Percentiles rank a stretch among this genome's conserved stretches.
phyloP scores from a whole-genome alignment of 2,113 vertebrate species.

The Sorex fumeus region DNA sequence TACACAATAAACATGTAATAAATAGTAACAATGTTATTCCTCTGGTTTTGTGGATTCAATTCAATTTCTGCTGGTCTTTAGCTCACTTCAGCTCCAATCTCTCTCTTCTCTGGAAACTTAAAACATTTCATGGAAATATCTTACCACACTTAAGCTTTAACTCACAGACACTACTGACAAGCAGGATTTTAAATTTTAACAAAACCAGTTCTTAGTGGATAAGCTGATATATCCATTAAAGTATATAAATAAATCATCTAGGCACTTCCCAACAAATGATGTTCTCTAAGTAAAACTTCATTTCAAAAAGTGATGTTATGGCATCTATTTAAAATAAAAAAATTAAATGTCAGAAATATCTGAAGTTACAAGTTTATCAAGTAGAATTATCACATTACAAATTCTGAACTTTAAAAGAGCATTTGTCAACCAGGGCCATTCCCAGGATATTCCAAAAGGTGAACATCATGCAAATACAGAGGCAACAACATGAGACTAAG shows the following conservation, averaged over 20 bases:
- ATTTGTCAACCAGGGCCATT: too few species aligned
- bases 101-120: background rate
- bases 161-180: constrained; percentile 19
- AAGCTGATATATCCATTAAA: too few species aligned
- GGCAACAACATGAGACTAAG: too few species aligned
- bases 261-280: too few species aligned
- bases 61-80: background rate
- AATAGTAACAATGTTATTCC: background rate
- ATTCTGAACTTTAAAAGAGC: background rate
- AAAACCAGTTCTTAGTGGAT: constrained; percentile 9
- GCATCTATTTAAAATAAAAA: too few species aligned
- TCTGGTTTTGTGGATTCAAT: background rate
- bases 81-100: background rate
- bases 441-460: too few species aligned
- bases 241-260: too few species aligned
- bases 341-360: background rate
- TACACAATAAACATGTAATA: background rate
- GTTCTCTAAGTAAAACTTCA: too few species aligned
- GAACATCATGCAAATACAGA: too few species aligned
- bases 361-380: constrained; percentile 6
- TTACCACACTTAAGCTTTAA: constrained; percentile 26
- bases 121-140: background rate
- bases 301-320: too few species aligned
- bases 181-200: too few species aligned
- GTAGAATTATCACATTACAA: background rate